Evolutionary conservation across 2,113 vertebrate genomes (phyloP).

Genomic region (Grammomys dolichurus): DNA sequence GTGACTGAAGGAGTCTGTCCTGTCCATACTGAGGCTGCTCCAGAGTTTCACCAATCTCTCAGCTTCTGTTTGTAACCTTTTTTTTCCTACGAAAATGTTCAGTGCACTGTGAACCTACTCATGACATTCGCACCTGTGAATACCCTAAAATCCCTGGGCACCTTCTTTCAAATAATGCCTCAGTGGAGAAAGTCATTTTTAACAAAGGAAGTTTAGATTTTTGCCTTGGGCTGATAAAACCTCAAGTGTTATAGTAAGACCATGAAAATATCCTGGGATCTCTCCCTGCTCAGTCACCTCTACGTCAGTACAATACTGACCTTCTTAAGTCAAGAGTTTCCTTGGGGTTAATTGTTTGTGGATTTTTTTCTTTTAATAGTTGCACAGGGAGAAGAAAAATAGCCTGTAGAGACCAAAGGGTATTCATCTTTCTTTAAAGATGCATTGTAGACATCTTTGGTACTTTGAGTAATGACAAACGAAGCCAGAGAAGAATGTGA

Average conservation of each 20-base stretch:
- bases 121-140: neutral
- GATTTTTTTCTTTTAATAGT: neutral
- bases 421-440: constrained; percentile 28
- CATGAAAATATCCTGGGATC: neutral
- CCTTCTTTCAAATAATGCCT: neutral
- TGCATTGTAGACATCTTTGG: constrained; percentile 24
- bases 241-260: neutral
- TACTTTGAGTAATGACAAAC: constrained; percentile 10
- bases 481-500: neutral
- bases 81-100: neutral
- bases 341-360: constrained; percentile 19
- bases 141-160: neutral
- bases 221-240: constrained; percentile 3
- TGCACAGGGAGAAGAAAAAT: neutral
- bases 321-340: constrained; percentile 32
- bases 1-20: neutral
- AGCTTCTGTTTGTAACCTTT: neutral
- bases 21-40: neutral
- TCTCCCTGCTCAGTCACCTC: constrained; percentile 41
- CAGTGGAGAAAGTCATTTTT: neutral
- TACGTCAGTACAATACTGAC: neutral
- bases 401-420: neutral
- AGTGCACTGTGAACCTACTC: neutral
- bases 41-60: neutral
- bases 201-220: constrained; percentile 2